A percentile compares a stretch with the other conserved stretches of the same genome.
Evolutionary conservation across 2,113 vertebrate species (phyloP).

Genomic region (Tretioscincus oriximinensis): DNA sequence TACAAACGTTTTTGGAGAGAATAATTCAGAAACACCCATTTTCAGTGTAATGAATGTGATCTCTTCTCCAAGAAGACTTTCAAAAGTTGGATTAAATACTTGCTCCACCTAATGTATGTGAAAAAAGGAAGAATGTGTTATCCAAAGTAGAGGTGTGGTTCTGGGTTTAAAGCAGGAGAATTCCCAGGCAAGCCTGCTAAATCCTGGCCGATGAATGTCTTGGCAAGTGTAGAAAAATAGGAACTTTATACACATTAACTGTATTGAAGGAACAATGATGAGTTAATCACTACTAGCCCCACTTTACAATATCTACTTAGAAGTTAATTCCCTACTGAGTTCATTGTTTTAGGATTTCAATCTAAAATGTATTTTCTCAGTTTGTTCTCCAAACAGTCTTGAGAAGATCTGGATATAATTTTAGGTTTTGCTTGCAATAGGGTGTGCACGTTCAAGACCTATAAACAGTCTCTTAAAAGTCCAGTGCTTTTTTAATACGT

Average conservation of each 20-base stretch:
- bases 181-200: neutral
- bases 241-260: neutral
- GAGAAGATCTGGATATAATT: slow-evolving; percentile 69
- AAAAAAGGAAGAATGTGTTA: neutral
- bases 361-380: too few species aligned
- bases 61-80: too few species aligned
- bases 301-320: neutral
- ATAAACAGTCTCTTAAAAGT: slow-evolving; percentile 59
- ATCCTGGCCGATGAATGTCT: neutral
- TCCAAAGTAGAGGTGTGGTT: neutral
- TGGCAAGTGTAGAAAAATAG: neutral
- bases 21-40: too few species aligned
- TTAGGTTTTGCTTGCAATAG: slow-evolving; percentile 57
- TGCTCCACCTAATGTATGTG: neutral
- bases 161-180: neutral
- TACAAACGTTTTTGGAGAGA: too few species aligned
- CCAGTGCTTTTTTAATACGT: slow-evolving; percentile 60
- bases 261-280: neutral
- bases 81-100: too few species aligned
- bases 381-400: slow-evolving; percentile 56
- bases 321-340: neutral
- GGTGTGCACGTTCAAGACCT: neutral
- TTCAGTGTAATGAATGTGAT: too few species aligned
- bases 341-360: neutral
- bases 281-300: neutral